A percentile compares a stretch with the other conserved stretches of the same genome.
phyloP scores from a whole-genome alignment of 2,113 vertebrate genomes.

The Pteropus alecto region DNA sequence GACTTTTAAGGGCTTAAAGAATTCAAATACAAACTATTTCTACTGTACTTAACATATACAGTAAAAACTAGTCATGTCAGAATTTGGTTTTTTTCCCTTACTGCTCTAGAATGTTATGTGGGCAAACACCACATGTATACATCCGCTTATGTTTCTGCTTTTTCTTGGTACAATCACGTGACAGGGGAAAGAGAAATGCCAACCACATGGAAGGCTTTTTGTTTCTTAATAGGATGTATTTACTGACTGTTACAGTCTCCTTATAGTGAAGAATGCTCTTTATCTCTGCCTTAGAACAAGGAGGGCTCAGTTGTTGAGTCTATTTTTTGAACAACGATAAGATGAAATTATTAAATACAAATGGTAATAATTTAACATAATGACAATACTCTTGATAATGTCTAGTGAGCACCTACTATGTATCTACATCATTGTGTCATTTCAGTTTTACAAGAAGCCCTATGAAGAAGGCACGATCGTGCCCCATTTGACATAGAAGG shows the following conservation, averaged over 20 bases:
- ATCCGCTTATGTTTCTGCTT: not conserved
- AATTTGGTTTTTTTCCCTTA: not conserved
- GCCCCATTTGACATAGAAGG: not conserved
- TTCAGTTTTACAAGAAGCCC: not conserved
- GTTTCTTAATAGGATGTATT: not conserved
- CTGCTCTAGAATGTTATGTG: not conserved
- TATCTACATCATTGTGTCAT: not conserved
- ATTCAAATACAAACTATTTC: constrained; percentile 2
- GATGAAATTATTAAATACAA: not conserved
- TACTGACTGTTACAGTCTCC: not conserved
- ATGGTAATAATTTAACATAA: not conserved
- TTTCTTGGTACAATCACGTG: not conserved
- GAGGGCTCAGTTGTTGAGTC: not conserved
- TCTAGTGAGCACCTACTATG: not conserved
- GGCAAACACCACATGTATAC: not conserved
- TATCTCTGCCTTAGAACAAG: not conserved
- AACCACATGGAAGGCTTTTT: not conserved
- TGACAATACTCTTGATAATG: not conserved
- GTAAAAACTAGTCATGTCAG: not conserved
- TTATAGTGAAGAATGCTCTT: not conserved
- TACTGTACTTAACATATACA: not conserved
- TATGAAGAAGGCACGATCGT: not conserved
- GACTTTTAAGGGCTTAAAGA: not conserved
- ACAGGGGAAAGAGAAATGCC: not conserved
- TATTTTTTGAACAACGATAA: not conserved